Conservation (phyloP, 92 coral and sea anemone species). For the Phenganax stokvisi region DNA sequence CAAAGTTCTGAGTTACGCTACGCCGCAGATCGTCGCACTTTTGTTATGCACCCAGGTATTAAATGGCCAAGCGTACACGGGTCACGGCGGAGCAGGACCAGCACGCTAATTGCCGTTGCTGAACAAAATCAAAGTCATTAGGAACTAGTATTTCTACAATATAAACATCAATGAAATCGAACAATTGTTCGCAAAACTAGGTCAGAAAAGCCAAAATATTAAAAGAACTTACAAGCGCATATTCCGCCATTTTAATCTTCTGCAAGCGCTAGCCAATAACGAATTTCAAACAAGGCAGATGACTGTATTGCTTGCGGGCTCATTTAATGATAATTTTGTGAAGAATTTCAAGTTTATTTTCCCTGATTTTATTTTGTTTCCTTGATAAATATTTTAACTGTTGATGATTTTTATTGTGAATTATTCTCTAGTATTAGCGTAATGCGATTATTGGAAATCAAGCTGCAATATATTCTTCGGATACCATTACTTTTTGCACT, state of each 20-base stretch:
- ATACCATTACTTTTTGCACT: conserved; percentile 51
- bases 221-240: conserved; percentile 18
- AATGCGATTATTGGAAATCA: conserved; percentile 35
- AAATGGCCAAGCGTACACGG: no score
- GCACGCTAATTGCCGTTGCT: no score
- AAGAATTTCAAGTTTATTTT: background rate
- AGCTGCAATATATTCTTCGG: conserved; percentile 19
- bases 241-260: conserved; percentile 29
- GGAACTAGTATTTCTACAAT: background rate
- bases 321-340: background rate
- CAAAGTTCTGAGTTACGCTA: no score
- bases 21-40: no score
- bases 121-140: no score
- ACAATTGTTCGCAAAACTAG: background rate
- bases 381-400: background rate
- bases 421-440: background rate
- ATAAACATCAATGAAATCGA: background rate
- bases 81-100: no score
- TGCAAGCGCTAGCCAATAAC: conserved; percentile 20
- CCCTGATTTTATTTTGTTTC: background rate
- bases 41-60: no score
- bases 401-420: background rate
- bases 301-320: conserved; percentile 17
- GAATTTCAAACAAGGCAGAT: background rate
- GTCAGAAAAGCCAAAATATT: background rate